Percentiles rank a stretch among this genome's conserved stretches.
Conservation (phyloP, 2,797 vertebrate genomes). For the Leucoraja ocellata region DNA sequence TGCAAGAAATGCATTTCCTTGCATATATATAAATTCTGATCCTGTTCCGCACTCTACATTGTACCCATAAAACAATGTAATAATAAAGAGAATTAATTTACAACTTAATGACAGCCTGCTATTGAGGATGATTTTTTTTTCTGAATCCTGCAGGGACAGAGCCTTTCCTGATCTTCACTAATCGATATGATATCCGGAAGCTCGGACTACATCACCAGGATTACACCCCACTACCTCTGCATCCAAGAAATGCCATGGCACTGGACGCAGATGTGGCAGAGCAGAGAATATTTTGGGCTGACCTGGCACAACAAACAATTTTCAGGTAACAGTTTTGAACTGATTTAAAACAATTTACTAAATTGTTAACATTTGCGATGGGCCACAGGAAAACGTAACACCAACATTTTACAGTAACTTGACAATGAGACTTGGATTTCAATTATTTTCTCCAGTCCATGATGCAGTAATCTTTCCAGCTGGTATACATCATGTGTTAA, state of each 20-base stretch:
- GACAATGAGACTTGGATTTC: neutral
- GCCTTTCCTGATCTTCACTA: conserved; percentile 87
- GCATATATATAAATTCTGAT: neutral
- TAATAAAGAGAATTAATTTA: neutral
- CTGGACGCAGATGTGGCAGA: conserved; percentile 82
- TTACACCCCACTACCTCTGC: conserved; percentile 87
- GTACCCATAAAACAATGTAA: neutral
- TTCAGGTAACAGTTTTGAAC: conserved; percentile 68
- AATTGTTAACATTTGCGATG: too few species aligned
- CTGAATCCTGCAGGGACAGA: conserved; percentile 70
- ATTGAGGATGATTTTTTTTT: neutral
- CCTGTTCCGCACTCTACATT: neutral
- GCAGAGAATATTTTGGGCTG: conserved; percentile 88
- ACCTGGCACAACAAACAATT: conserved; percentile 82
- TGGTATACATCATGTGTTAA: neutral
- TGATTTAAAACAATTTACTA: neutral
- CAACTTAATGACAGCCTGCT: neutral
- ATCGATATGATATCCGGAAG: conserved; percentile 89
- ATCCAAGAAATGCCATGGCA: conserved; percentile 81
- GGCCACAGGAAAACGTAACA: neutral
- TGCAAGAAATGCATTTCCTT: neutral
- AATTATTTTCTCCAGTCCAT: neutral
- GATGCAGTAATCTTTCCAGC: neutral
- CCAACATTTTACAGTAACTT: neutral
- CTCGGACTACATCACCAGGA: conserved; percentile 86